Base-by-base conservation (phyloP, 2,113 vertebrate species). In the Cynoglossus semilaevis region DNA sequence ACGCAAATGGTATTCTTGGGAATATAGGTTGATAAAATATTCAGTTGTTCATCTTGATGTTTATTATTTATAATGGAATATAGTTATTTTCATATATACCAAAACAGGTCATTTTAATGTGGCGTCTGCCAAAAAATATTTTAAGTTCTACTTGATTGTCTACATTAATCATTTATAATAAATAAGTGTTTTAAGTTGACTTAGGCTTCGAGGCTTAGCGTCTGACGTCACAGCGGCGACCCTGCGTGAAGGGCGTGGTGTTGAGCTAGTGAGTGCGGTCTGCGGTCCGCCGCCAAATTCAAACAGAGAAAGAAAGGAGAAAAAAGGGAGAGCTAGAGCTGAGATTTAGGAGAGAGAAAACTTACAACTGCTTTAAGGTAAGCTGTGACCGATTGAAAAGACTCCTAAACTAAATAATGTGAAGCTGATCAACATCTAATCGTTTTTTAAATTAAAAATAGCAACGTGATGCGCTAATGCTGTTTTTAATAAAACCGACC, bases 281-380 rank as follows among this genome's bases (percentile, higher is more conserved):
- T 46, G 44, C 13, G 48, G 52, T 74, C 80, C 80, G 40, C 81
- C 89, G 87, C 88, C 85, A 90, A 91, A 90, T 91, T 91, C 84
- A 90, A 91, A 91, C 67, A 57, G 17, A 13, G 29, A 34, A 71
- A 80, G 57, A 82, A 77, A 72, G 67, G 53, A 47, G 55, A 56
- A 84, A 77, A 68, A 62, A 55, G 40, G 54, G 22, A 45, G 8
- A 45, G 8, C 7, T 19, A 54, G 40, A 34, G 40, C 44, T 9
- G 51, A 40, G 42, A 3, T n/a, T 1, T 1, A 18, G 43, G 3
- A 10, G 42, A 46, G 3, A 8, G 12, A 22, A 9, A 12, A 12
- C n/a, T 2, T 59, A 1, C 36, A 15, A 43, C 42, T 0, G 17
- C 18, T 76, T 63, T 16, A 1, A 72, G 74, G 83, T 81, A 40